These are phyloP conservation scores for Poecilia velifera DNA, from an alignment of 2,797 vertebrate species.

Conservation along the genomic window DNA sequence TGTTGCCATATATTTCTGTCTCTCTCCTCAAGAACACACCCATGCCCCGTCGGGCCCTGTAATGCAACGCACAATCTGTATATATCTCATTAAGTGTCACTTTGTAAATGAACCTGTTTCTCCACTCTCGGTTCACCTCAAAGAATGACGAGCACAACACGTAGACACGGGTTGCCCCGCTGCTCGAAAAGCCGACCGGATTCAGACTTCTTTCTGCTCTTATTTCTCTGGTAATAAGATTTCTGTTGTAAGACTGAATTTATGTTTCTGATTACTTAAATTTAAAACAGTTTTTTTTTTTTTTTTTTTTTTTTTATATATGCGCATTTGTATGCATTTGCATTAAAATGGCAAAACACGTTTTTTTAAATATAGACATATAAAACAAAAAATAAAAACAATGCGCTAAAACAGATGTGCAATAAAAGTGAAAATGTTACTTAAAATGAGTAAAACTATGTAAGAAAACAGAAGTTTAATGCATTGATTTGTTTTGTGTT, in stretches of 20 bases:
- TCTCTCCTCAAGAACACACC: slow-evolving; percentile 67
- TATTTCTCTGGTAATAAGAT: too few species aligned
- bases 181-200: slow-evolving; percentile 26
- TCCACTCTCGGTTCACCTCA: slow-evolving; percentile 30
- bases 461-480: too few species aligned
- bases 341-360: too few species aligned
- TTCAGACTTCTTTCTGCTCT: not conserved
- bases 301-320: not conserved
- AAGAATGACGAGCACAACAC: slow-evolving; percentile 40
- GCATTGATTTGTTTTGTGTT: not conserved
- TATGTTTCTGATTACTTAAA: not conserved
- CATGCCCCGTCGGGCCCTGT: slow-evolving; percentile 65
- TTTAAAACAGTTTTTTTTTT: not conserved
- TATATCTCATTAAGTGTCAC: slow-evolving; percentile 76
- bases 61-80: slow-evolving; percentile 77
- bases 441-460: too few species aligned
- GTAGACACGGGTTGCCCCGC: slow-evolving; percentile 34
- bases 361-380: too few species aligned
- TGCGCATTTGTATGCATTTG: not conserved
- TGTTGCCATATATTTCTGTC: slow-evolving; percentile 77
- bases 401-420: too few species aligned
- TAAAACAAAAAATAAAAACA: too few species aligned
- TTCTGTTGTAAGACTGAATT: slow-evolving; percentile 5
- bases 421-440: too few species aligned
- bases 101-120: slow-evolving; percentile 72